Conservation (phyloP, 2,888 invertebrate genomes). For the Bombyx huttoni region DNA sequence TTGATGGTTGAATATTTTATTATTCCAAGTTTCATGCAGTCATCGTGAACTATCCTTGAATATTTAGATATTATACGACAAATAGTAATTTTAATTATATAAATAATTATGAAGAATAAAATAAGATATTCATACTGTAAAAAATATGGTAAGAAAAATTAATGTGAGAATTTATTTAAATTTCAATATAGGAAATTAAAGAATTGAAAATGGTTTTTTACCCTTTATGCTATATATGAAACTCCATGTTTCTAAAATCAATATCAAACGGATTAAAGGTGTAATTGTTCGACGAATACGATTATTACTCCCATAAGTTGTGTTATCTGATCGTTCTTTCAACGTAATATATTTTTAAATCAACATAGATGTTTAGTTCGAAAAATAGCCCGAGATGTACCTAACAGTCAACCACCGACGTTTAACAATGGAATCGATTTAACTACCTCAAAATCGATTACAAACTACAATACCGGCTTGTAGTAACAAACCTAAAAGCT, state of each 20-base stretch:
- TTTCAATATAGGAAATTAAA: too few species aligned
- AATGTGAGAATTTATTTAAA: too few species aligned
- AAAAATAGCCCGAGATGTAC: background rate
- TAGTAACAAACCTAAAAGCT: background rate
- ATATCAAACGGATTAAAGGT: background rate
- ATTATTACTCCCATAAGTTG: background rate
- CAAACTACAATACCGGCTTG: background rate
- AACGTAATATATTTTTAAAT: background rate
- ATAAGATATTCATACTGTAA: too few species aligned
- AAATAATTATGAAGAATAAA: too few species aligned
- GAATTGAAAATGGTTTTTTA: too few species aligned
- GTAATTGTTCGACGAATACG: background rate
- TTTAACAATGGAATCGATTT: background rate
- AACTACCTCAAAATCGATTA: background rate
- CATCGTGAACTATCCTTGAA: too few species aligned
- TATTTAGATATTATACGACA: too few species aligned
- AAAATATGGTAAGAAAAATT: too few species aligned
- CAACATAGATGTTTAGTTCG: background rate
- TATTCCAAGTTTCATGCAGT: too few species aligned
- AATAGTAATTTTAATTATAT: too few species aligned
- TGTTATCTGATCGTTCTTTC: background rate
- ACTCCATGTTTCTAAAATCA: conserved; percentile 12
- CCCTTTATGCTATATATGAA: background rate
- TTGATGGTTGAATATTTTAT: too few species aligned
- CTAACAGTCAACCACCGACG: background rate